These are phyloP conservation scores for Calycopis cecrops DNA, from an alignment of 1,140 invertebrate species.

Conservation along the genomic window DNA sequence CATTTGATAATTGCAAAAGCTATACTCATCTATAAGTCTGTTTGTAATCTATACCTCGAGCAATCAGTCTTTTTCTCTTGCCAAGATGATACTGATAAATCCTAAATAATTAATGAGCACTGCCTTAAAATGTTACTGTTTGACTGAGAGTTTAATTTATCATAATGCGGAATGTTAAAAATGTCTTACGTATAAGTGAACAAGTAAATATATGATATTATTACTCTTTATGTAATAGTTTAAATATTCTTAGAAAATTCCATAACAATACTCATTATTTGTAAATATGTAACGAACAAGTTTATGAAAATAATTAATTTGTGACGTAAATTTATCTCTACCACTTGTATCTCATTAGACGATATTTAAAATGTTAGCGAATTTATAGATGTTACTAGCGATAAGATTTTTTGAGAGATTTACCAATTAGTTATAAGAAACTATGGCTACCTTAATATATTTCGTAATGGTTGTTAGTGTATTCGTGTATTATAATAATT, in stretches of 20 bases:
- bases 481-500: constrained; percentile 67
- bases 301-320: constrained; percentile 49
- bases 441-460: constrained; percentile 65
- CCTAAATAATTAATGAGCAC: constrained; percentile 39
- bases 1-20: too few relatives aligned
- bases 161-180: constrained; percentile 6
- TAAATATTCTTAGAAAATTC: constrained; percentile 45
- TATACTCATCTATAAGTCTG: constrained; percentile 2
- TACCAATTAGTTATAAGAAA: constrained; percentile 69
- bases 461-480: constrained; percentile 71
- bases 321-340: constrained; percentile 61
- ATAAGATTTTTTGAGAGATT: constrained; percentile 66
- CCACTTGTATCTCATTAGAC: constrained; percentile 73
- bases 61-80: constrained; percentile 36
- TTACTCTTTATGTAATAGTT: constrained; percentile 23
- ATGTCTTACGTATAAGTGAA: constrained; percentile 9
- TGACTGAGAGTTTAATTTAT: constrained; percentile 36
- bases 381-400: constrained; percentile 67
- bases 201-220: constrained; percentile 16
- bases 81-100: constrained; percentile 35
- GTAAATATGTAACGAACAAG: constrained; percentile 54
- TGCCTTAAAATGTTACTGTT: constrained; percentile 47
- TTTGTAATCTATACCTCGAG: constrained; percentile 9
- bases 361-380: constrained; percentile 71
- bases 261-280: constrained; percentile 69